Evolutionary conservation across 2,888 invertebrate genomes (phyloP).

Genomic region (Heliconius hortense): DNA sequence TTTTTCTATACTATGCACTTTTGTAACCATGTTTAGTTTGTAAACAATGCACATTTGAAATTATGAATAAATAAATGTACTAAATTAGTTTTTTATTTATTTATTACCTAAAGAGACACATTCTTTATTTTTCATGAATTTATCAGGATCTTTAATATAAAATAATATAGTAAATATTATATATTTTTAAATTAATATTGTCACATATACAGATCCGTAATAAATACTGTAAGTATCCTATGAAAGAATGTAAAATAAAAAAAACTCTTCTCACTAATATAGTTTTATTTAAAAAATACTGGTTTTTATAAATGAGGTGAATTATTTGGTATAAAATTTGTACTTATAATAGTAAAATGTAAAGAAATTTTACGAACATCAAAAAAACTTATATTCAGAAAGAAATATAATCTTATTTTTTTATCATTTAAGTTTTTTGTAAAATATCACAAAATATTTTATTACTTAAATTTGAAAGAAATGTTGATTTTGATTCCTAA

Average conservation of each 20-base stretch:
- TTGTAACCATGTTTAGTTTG: constrained; percentile 4
- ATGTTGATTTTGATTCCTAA: too few relatives aligned
- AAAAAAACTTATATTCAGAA: neutral
- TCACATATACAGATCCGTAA: constrained; percentile 15
- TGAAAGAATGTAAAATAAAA: constrained; percentile 21
- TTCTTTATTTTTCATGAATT: too few relatives aligned
- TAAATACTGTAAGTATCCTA: constrained; percentile 17
- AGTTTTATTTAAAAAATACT: constrained; percentile 41
- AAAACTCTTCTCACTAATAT: constrained; percentile 31
- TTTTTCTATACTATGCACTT: constrained; percentile 5
- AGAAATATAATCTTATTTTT: neutral
- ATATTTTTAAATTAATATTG: neutral
- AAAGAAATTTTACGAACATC: neutral
- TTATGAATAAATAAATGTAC: neutral
- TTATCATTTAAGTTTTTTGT: neutral
- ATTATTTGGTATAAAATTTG: constrained; percentile 21
- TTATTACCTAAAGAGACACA: neutral
- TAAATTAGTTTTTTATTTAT: neutral
- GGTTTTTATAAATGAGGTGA: constrained; percentile 35
- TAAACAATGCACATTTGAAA: constrained; percentile 7
- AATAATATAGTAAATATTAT: neutral
- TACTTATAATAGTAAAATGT: neutral
- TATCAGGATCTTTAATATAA: too few relatives aligned
- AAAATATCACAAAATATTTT: too few relatives aligned
- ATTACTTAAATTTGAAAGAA: too few relatives aligned